phyloP scores from a whole-genome alignment of 2,113 vertebrate species.

The Hymenochirus boettgeri region DNA sequence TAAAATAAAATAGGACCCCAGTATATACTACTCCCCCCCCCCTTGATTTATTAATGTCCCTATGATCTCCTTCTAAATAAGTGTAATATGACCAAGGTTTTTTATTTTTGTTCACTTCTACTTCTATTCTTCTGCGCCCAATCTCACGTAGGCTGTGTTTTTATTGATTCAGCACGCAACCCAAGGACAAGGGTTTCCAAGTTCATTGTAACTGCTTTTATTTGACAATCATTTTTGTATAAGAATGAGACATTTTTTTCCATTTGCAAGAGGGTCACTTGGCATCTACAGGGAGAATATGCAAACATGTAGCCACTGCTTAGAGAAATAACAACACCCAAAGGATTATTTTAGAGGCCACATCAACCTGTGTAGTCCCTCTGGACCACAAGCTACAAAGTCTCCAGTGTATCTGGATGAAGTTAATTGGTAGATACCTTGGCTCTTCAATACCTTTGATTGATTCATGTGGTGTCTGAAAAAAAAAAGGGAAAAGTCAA shows the following conservation, averaged over 20 bases:
- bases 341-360: slow-evolving; percentile 14
- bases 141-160: background rate
- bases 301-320: background rate
- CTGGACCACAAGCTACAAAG: slow-evolving; percentile 12
- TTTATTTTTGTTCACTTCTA: too few relatives aligned
- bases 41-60: too few relatives aligned
- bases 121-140: background rate
- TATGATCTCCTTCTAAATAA: too few relatives aligned
- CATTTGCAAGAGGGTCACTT: slow-evolving; percentile 22
- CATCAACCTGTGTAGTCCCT: slow-evolving; percentile 5
- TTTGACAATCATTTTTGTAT: slow-evolving; percentile 33
- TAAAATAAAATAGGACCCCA: too few relatives aligned
- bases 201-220: slow-evolving; percentile 25
- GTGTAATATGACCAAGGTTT: too few relatives aligned
- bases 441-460: background rate
- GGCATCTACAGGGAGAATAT: background rate
- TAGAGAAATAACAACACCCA: background rate
- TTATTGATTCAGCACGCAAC: slow-evolving; percentile 6
- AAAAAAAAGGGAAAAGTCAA: background rate
- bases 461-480: background rate
- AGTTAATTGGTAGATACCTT: background rate
- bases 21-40: too few relatives aligned
- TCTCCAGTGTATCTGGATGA: background rate
- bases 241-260: background rate
- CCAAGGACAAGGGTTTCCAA: slow-evolving; percentile 20